Evolutionary conservation across 2,888 invertebrate species (phyloP).

Genomic region (Hypercompe scribonia): DNA sequence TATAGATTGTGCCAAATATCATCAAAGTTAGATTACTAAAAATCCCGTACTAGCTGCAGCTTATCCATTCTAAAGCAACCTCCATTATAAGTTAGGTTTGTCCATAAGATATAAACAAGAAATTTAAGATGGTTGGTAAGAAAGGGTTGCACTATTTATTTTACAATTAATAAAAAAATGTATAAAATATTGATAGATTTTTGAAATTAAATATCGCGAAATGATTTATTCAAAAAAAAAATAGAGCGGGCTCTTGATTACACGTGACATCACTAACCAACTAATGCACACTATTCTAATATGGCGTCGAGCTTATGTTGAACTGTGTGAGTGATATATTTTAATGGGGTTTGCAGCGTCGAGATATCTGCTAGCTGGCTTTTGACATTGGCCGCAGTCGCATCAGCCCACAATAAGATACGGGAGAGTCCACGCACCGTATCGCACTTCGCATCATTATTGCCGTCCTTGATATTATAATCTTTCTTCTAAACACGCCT

Average conservation of each 20-base stretch:
- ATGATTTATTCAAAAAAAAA: slow-evolving; percentile 17
- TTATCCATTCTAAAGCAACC: background rate
- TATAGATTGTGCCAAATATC: slow-evolving; percentile 5
- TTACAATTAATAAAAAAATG: background rate
- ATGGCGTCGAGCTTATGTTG: slow-evolving; percentile 68
- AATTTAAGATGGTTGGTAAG: background rate
- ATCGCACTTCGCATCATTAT: slow-evolving; percentile 79
- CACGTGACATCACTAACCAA: slow-evolving; percentile 70
- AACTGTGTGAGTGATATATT: slow-evolving; percentile 78
- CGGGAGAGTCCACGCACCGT: slow-evolving; percentile 80
- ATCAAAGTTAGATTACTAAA: background rate
- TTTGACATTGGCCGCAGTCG: slow-evolving; percentile 84
- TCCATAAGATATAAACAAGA: background rate
- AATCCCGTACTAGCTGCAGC: background rate
- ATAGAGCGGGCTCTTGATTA: slow-evolving; percentile 61
- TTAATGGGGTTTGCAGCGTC: slow-evolving; percentile 87
- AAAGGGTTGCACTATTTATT: background rate
- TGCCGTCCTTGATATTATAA: slow-evolving; percentile 78
- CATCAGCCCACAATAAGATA: slow-evolving; percentile 82
- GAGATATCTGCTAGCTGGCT: slow-evolving; percentile 87
- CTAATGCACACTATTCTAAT: slow-evolving; percentile 72
- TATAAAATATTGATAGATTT: background rate
- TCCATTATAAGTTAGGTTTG: background rate
- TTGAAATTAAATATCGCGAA: background rate
- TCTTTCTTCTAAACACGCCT: slow-evolving; percentile 58